A percentile compares a stretch with the other conserved stretches of the same genome.
phyloP scores from a whole-genome alignment of 2,113 vertebrate genomes.

The Verasper variegatus region DNA sequence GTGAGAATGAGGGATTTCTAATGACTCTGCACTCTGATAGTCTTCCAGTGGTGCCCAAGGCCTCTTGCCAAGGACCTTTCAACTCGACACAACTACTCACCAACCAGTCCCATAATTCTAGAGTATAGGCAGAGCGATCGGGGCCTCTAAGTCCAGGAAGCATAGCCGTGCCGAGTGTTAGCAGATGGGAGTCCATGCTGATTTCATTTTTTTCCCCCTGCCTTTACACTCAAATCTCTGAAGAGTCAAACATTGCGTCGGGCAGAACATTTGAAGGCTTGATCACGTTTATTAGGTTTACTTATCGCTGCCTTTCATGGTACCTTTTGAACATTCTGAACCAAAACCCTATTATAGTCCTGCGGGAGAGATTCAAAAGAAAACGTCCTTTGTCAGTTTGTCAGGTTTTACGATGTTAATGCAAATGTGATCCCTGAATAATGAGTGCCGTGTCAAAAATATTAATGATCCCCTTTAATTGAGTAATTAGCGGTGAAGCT shows the following conservation, averaged over 20 bases:
- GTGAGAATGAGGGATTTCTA: constrained; percentile 78
- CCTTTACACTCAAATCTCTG: constrained; percentile 15
- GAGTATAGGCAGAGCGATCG: constrained; percentile 39
- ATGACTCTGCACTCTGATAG: constrained; percentile 72
- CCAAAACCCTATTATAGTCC: neutral
- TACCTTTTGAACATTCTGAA: constrained; percentile 23
- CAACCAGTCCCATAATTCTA: constrained; percentile 65
- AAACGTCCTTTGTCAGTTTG: constrained; percentile 10
- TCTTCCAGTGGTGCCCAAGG: constrained; percentile 70
- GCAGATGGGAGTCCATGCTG: constrained; percentile 86
- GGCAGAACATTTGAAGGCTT: neutral
- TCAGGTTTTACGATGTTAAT: constrained; percentile 35
- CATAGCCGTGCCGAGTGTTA: constrained; percentile 75
- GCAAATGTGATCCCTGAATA: constrained; percentile 53
- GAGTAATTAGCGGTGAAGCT: constrained; percentile 41
- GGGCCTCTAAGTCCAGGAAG: constrained; percentile 42
- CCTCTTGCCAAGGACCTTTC: constrained; percentile 71
- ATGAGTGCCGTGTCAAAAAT: constrained; percentile 50
- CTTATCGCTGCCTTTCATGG: neutral
- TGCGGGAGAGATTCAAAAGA: constrained; percentile 9
- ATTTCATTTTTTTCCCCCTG: constrained; percentile 42
- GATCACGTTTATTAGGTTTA: neutral
- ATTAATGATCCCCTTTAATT: constrained; percentile 42
- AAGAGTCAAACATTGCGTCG: neutral
- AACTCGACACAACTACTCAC: constrained; percentile 69